These are phyloP conservation scores for Drosophila subquinaria DNA, from an alignment of 2,888 invertebrate species.

Conservation along the genomic window DNA sequence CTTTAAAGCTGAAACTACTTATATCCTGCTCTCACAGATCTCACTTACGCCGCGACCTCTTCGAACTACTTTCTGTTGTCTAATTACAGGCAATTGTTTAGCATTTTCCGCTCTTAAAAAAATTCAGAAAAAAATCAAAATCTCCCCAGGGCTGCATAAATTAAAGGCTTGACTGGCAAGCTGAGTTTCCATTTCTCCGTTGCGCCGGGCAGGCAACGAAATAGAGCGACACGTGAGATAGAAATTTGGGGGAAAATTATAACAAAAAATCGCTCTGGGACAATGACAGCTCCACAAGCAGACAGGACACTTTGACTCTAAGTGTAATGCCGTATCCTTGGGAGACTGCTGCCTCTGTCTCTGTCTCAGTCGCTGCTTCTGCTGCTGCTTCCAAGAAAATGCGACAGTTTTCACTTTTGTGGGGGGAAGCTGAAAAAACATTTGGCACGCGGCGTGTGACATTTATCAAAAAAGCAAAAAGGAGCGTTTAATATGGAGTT, in stretches of 20 bases:
- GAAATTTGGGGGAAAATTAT: conserved; percentile 34
- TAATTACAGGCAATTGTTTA: conserved; percentile 63
- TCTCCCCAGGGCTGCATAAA: conserved; percentile 83
- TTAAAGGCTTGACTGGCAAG: conserved; percentile 78
- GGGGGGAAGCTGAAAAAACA: conserved; percentile 41
- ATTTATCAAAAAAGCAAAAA: conserved; percentile 71
- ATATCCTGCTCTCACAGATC: conserved; percentile 42
- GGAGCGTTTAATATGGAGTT: background rate
- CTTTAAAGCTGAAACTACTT: background rate
- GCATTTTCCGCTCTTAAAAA: conserved; percentile 35
- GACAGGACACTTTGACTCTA: conserved; percentile 64
- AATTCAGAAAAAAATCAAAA: conserved; percentile 70
- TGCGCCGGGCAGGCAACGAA: conserved; percentile 2
- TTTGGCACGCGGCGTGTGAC: conserved; percentile 75
- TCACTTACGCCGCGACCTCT: conserved; percentile 37
- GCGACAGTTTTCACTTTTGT: conserved; percentile 63
- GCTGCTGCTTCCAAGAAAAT: conserved; percentile 61
- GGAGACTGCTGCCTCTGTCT: conserved; percentile 49
- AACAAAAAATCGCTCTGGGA: conserved; percentile 79
- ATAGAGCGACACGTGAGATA: conserved; percentile 46
- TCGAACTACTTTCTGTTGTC: conserved; percentile 17
- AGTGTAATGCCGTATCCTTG: conserved; percentile 74
- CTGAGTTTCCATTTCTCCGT: conserved; percentile 16
- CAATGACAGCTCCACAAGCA: conserved; percentile 68
- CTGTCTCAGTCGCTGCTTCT: background rate